Conservation (phyloP, 2,888 invertebrate species). For the Cephonodes hylas region DNA sequence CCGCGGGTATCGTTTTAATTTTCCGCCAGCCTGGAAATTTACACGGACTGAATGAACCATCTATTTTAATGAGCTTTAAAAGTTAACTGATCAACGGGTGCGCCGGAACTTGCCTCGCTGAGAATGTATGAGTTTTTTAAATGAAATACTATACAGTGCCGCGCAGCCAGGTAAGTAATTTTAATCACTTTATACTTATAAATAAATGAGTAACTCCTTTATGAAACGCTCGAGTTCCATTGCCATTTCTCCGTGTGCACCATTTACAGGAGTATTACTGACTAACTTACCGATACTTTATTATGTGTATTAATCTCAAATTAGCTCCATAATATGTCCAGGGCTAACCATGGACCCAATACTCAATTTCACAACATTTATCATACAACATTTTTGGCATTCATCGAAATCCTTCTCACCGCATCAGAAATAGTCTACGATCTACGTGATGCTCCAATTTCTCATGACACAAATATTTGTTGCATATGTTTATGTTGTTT, state of each 20-base stretch:
- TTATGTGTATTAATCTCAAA: too few species aligned
- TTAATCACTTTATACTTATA: background rate
- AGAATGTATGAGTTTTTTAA: slow-evolving; percentile 24
- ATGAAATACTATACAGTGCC: slow-evolving; percentile 21
- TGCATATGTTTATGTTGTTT: background rate
- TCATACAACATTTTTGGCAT: background rate
- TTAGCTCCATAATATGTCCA: too few species aligned
- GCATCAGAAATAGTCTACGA: background rate
- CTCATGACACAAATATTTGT: background rate
- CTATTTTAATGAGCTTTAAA: slow-evolving; percentile 80
- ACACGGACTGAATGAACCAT: slow-evolving; percentile 74
- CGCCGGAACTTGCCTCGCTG: slow-evolving; percentile 30
- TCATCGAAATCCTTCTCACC: background rate
- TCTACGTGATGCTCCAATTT: background rate
- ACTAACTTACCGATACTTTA: too few species aligned
- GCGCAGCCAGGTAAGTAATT: slow-evolving; percentile 3
- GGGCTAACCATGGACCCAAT: too few species aligned
- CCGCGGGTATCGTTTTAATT: slow-evolving; percentile 79
- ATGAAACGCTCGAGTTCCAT: background rate
- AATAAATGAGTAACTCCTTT: background rate
- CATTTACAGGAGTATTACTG: too few species aligned
- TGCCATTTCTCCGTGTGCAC: background rate
- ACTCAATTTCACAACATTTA: background rate
- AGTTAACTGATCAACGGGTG: slow-evolving; percentile 71
- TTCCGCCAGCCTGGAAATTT: slow-evolving; percentile 75